Evolutionary conservation across 2,113 vertebrate genomes (phyloP).

Genomic region (Cynopterus brachyotis): DNA sequence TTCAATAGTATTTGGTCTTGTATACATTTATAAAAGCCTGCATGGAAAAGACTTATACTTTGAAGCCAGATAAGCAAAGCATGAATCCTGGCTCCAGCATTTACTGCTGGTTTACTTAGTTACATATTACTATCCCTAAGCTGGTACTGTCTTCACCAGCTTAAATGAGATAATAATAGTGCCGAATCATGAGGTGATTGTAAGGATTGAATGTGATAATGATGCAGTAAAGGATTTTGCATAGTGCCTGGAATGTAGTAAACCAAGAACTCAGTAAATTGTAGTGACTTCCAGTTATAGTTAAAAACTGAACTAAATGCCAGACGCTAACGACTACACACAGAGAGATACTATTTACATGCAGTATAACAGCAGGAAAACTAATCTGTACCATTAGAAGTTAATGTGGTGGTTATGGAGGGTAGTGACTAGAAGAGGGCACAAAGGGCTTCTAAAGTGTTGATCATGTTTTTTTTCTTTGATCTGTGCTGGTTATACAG

Average conservation of each 20-base stretch:
- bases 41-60: neutral
- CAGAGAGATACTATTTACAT: neutral
- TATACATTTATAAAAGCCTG: neutral
- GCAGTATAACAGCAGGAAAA: neutral
- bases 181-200: neutral
- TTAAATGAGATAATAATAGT: neutral
- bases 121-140: neutral
- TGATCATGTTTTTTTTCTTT: neutral
- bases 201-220: neutral
- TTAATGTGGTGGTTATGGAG: neutral
- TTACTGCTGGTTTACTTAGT: neutral
- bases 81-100: neutral
- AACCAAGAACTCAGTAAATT: neutral
- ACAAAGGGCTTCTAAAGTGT: rapidly evolving
- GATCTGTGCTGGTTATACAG: neutral
- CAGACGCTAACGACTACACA: neutral
- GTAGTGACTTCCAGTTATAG: neutral
- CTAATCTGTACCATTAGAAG: neutral
- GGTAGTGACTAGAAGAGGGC: neutral
- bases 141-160: neutral
- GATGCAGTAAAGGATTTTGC: neutral
- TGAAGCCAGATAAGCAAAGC: neutral
- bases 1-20: neutral
- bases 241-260: neutral
- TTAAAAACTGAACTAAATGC: neutral